Percentiles rank a stretch among this genome's conserved stretches.
Evolutionary conservation across 1,140 invertebrate genomes (phyloP).

Genomic region (Drosophila prosaltans): DNA sequence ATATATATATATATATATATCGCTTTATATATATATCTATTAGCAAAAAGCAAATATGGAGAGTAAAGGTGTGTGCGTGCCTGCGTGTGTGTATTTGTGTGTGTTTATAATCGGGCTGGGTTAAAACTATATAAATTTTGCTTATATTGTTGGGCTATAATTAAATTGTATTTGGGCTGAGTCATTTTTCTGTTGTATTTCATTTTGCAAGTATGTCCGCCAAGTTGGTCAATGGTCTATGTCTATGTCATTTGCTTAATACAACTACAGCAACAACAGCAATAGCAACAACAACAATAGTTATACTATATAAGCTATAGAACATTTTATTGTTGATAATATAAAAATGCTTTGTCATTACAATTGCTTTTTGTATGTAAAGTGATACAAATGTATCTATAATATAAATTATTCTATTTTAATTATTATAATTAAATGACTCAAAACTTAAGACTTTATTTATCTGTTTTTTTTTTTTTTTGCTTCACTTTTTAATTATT

Average conservation of each 20-base stretch:
- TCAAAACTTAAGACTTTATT: background rate
- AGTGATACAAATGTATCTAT: background rate
- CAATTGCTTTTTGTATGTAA: background rate
- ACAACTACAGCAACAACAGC: background rate
- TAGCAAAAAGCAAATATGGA: constrained; percentile 9
- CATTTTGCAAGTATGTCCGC: constrained; percentile 49
- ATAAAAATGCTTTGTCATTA: background rate
- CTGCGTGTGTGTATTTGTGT: constrained; percentile 35
- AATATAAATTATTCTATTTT: background rate
- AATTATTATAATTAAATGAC: constrained; percentile 7
- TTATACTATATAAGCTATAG: background rate
- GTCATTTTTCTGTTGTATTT: constrained; percentile 52
- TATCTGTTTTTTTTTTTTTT: constrained; percentile 40
- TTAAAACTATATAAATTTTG: constrained; percentile 76
- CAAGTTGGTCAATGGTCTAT: constrained; percentile 69
- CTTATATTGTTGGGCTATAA: constrained; percentile 62
- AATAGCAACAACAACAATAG: background rate
- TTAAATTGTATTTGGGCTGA: constrained; percentile 76
- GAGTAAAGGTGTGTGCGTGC: background rate
- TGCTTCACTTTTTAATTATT: constrained; percentile 35
- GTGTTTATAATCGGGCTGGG: constrained; percentile 67
- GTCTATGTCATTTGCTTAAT: constrained; percentile 53
- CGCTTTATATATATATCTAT: constrained; percentile 45
- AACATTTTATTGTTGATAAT: constrained; percentile 7
- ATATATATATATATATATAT: background rate